Evolutionary conservation across 2,113 vertebrate species (phyloP), one percentile per base, ranked within the genome.

Genomic region (Entelurus aequoreus): DNA sequence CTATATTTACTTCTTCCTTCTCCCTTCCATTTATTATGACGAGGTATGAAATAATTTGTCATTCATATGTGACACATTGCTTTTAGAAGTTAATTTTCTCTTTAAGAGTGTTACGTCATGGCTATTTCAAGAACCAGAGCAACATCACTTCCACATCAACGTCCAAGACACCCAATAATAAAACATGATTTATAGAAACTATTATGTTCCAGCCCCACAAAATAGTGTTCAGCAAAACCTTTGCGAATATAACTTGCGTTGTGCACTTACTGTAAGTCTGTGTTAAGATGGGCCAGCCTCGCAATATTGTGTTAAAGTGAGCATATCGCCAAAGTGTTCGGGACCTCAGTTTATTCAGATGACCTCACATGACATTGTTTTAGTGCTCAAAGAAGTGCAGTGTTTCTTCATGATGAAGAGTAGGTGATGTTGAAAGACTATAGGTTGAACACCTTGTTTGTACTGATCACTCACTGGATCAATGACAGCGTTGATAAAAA

Each of bases 401-500:
- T 8, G 2, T 2, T 16, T 63, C 16, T 16, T 8, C 38, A 16
- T 37, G n/a, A n/a, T 48, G 37, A 12, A 7, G 8, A 16, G 16
- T 14, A 14, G 35, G 12, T 19, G 6, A 10, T 10, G 52, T 37
- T 14, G 49, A 19, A 51, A 51, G 50, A 37, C 16, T 36, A 48
- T 15, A 50, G 28, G 42, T 60, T 2, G 11, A 58, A 47, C 53
- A 21, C 46, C 48, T 14, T 50, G 40, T 68, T 69, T 37, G 63
- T 6, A 6, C 47, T 37, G 56, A 65, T 74, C 62, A 65, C 13
- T 74, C 63, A 40, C 4, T 42, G 2, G 52, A 71, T 71, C 64
- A 53, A 71, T 68, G 68, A 52, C 38, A 8, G 48, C 55, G 52
- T 53, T 72, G 65, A 63, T 58, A 69, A 49, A 44, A 57, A 13